Conservation (phyloP, 1,140 invertebrate genomes). For the Nixonia krombeini region DNA sequence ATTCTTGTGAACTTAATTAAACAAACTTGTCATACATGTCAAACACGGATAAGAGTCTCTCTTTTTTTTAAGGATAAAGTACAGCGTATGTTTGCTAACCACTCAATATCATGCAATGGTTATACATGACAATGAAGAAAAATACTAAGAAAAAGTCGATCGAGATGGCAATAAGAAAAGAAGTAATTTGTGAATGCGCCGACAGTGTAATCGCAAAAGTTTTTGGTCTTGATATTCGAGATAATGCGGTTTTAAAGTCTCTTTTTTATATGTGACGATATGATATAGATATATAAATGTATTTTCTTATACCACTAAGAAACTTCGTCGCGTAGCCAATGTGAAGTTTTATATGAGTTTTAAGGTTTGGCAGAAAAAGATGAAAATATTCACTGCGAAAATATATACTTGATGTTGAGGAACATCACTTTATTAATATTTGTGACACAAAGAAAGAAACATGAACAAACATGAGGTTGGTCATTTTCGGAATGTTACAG, state of each 20-base stretch:
- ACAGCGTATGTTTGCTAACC: neutral
- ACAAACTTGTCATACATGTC: too few species aligned
- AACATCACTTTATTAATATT: constrained; percentile 2
- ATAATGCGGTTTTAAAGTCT: constrained; percentile 1
- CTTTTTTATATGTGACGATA: constrained; percentile 4
- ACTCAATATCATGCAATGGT: constrained; percentile 1
- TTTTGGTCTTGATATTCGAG: constrained; percentile 3
- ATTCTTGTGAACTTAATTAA: too few species aligned
- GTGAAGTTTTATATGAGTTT: constrained; percentile 5
- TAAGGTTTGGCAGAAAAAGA: constrained; percentile 4
- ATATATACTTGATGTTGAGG: constrained; percentile 13
- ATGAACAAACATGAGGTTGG: too few species aligned
- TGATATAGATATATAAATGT: constrained; percentile 1
- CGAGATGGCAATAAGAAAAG: constrained; percentile 11
- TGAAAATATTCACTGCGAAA: neutral
- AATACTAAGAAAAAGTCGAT: constrained; percentile 13
- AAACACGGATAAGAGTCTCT: too few species aligned
- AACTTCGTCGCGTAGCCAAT: neutral
- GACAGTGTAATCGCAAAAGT: constrained; percentile 14
- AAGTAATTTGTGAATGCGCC: constrained; percentile 28
- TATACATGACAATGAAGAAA: constrained; percentile 5
- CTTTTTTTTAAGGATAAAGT: too few species aligned
- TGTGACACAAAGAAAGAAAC: too few species aligned
- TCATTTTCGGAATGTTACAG: too few species aligned
- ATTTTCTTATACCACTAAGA: constrained; percentile 2